These are phyloP conservation scores for Gallinago undulata DNA, from an alignment of 2,113 vertebrate genomes.

Conservation along the genomic window DNA sequence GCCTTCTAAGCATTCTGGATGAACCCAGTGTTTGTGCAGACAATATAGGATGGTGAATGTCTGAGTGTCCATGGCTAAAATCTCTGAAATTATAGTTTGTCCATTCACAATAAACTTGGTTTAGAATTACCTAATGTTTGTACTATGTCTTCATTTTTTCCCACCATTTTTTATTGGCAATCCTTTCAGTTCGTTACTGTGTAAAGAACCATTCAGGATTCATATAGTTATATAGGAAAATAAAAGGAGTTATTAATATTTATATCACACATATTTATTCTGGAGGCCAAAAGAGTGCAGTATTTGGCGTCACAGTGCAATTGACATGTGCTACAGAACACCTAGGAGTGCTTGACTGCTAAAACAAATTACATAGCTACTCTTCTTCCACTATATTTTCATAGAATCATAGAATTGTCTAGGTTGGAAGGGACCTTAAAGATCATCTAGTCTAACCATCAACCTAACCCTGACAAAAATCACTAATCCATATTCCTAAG, in stretches of 20 bases:
- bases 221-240: neutral
- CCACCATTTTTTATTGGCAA: neutral
- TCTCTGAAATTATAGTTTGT: neutral
- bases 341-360: neutral
- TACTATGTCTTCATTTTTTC: neutral
- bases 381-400: neutral
- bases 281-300: neutral
- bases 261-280: neutral
- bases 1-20: neutral
- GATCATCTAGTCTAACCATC: too few relatives aligned
- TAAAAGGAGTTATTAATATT: conserved; percentile 14
- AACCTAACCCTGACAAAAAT: too few relatives aligned
- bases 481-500: too few relatives aligned
- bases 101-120: neutral
- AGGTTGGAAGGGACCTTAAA: too few relatives aligned
- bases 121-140: neutral
- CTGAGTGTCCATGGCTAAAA: neutral
- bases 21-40: neutral
- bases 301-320: neutral
- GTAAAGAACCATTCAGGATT: neutral
- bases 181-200: neutral
- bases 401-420: too few relatives aligned
- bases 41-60: neutral
- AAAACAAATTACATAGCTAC: neutral
- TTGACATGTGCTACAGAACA: neutral